These are phyloP conservation scores for Knipowitschia caucasica DNA, from an alignment of 2,797 vertebrate species.

Conservation along the genomic window DNA sequence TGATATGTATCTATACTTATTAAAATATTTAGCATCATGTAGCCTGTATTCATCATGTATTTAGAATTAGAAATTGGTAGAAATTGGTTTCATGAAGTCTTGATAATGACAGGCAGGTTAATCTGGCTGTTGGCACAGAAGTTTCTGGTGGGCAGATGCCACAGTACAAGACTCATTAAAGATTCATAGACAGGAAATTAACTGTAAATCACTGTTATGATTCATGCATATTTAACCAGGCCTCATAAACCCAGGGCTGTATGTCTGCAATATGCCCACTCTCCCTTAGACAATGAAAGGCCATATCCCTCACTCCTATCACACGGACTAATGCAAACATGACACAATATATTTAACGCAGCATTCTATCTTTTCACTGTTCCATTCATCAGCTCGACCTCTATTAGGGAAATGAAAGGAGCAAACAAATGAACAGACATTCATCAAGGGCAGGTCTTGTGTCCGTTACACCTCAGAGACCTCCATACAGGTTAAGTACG, in stretches of 20 bases:
- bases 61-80: background rate
- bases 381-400: slow-evolving; percentile 19
- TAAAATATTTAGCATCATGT: too few relatives aligned
- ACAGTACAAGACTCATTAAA: slow-evolving; percentile 49
- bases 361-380: slow-evolving; percentile 6
- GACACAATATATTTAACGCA: slow-evolving; percentile 3
- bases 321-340: slow-evolving; percentile 34
- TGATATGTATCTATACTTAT: too few relatives aligned
- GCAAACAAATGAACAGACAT: slow-evolving; percentile 26
- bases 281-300: slow-evolving; percentile 54
- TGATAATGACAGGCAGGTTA: slow-evolving; percentile 13
- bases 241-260: slow-evolving; percentile 23
- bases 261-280: slow-evolving; percentile 17
- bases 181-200: slow-evolving; percentile 55
- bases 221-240: slow-evolving; percentile 66
- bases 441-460: slow-evolving; percentile 20
- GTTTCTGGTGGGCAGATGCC: slow-evolving; percentile 38
- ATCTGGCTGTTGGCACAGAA: slow-evolving; percentile 35
- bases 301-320: slow-evolving; percentile 29
- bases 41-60: background rate
- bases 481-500: slow-evolving; percentile 19
- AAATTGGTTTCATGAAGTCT: background rate
- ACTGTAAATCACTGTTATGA: slow-evolving; percentile 66
- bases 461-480: slow-evolving; percentile 15
- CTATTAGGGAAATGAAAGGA: slow-evolving; percentile 22